A percentile compares a stretch with the other conserved stretches of the same genome.
phyloP scores from a whole-genome alignment of 2,888 invertebrate genomes.

The Anoncus sp. region DNA sequence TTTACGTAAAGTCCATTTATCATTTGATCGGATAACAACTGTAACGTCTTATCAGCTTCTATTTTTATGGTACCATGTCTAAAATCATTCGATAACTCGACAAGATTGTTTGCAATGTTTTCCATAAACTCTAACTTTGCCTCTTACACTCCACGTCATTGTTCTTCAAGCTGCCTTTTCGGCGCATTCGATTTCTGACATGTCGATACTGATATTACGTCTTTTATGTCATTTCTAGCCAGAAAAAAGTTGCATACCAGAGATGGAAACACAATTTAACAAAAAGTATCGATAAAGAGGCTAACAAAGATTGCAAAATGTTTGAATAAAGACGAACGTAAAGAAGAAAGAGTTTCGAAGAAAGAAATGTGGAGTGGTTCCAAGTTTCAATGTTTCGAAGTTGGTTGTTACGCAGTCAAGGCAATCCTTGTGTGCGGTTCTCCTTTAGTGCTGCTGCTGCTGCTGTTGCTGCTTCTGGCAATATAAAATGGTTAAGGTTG shows the following conservation, averaged over 20 bases:
- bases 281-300: neutral
- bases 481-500: slow-evolving; percentile 50
- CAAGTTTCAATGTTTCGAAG: slow-evolving; percentile 23
- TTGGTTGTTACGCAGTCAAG: slow-evolving; percentile 38
- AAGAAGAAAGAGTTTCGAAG: slow-evolving; percentile 50
- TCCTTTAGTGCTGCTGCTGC: slow-evolving; percentile 27
- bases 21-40: too few relatives aligned
- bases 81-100: too few relatives aligned
- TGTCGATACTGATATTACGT: neutral
- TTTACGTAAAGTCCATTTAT: too few relatives aligned
- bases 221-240: neutral
- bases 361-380: slow-evolving; percentile 65
- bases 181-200: neutral
- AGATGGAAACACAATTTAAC: neutral
- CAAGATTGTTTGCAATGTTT: too few relatives aligned
- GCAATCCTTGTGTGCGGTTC: slow-evolving; percentile 37
- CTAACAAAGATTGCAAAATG: slow-evolving; percentile 20
- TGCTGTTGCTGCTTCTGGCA: slow-evolving; percentile 25
- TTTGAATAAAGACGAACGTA: slow-evolving; percentile 19
- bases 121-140: neutral
- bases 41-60: too few relatives aligned
- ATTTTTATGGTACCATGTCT: too few relatives aligned
- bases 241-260: neutral
- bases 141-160: neutral
- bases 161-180: neutral